Conservation (phyloP, 1,140 invertebrate species). For the Papilio polyxenes region DNA sequence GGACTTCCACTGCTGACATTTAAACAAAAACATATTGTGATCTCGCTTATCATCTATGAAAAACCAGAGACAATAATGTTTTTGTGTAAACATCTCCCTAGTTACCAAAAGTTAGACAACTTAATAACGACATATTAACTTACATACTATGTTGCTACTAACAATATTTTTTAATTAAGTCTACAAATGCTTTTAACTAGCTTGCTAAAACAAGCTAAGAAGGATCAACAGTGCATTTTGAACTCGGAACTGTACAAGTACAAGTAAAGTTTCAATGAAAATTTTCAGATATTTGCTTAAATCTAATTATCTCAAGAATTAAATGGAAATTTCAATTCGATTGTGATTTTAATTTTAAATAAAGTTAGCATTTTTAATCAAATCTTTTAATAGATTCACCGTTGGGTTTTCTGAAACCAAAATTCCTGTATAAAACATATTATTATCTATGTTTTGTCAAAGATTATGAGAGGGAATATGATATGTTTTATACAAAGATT, state of each 20-base stretch:
- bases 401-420: too few relatives aligned
- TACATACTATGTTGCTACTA: constrained; percentile 57
- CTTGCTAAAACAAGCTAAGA: constrained; percentile 75
- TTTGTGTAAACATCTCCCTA: background rate
- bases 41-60: background rate
- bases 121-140: constrained; percentile 38
- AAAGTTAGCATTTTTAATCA: background rate
- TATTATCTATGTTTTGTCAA: too few relatives aligned
- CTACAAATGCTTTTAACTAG: constrained; percentile 79
- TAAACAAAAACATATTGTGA: background rate
- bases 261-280: background rate
- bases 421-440: too few relatives aligned
- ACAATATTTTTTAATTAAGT: constrained; percentile 64
- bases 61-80: background rate
- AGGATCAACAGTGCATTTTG: constrained; percentile 54
- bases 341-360: background rate
- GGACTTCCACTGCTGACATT: background rate
- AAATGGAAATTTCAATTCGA: background rate
- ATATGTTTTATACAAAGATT: too few relatives aligned
- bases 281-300: background rate
- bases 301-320: background rate
- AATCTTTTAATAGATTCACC: background rate
- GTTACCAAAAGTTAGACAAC: background rate
- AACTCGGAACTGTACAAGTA: background rate
- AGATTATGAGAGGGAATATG: too few relatives aligned